Evolutionary conservation across 2,113 vertebrate species (phyloP), one percentile per base, ranked within the genome.

Genomic region (Lagopus muta): DNA sequence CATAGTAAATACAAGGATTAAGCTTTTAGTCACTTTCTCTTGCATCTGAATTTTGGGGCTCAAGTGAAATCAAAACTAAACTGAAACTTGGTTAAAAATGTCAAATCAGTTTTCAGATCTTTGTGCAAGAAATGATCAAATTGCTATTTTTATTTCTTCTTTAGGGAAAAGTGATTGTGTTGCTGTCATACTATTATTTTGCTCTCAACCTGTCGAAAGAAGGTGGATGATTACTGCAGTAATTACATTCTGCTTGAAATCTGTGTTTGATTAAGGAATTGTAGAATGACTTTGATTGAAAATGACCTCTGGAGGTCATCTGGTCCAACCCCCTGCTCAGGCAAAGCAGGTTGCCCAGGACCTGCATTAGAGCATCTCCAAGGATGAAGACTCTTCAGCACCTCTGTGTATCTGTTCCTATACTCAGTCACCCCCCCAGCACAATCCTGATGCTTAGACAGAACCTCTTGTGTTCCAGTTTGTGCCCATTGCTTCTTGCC

Each of bases 41-140:
- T 77, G 80, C n/a, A 34, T 89, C 30, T 80, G 48, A 85, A 82
- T 85, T 90, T 70, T 82, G 74, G 93, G 45, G 32, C 55, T 85
- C 22, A 66, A 84, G 30, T 19, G 34, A 84, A 78, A 66, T 40
- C 13, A 70, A 78, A 84, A 52, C 47, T 8, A 57, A 85, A 78
- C 32, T 50, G 24, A 81, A 77, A 57, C 81, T 69, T 72, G 22
- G 13, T 83, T 82, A 47, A 77, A 89, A 55, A 1, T 7, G 2
- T 85, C 71, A 87, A 13, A 17, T 24, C 32, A 21, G 18, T 47
- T 92, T 88, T 75, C 86, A 85, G 57, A 40, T 57, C 71, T 88
- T 25, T 25, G 36, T 28, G 71, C 43, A 78, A 76, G 72, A 94
- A 57, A 43, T 2, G 4, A 74, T 69, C 8, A 42, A 47, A 62